Evolutionary conservation across 2,113 vertebrate species (phyloP).

Genomic region (Pteronura brasiliensis): DNA sequence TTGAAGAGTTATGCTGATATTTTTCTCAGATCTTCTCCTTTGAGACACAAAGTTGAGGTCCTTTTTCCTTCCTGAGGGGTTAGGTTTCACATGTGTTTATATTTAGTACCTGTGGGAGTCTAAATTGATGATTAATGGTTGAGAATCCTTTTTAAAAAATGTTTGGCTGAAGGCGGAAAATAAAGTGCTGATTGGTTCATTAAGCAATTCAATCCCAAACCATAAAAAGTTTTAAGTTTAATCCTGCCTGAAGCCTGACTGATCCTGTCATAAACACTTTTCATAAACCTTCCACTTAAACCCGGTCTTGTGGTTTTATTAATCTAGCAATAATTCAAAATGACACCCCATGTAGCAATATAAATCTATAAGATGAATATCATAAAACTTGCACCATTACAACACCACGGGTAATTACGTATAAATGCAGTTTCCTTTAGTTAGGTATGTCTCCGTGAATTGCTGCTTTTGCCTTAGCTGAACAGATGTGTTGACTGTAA

Average conservation of each 20-base stretch:
- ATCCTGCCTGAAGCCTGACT: slow-evolving; percentile 63
- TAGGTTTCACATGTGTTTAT: background rate
- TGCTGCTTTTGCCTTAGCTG: background rate
- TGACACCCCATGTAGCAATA: slow-evolving; percentile 49
- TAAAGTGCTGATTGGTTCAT: slow-evolving; percentile 67
- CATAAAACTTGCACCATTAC: slow-evolving; percentile 9
- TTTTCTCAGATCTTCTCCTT: background rate
- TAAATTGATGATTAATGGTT: slow-evolving; percentile 61
- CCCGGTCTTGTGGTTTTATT: slow-evolving; percentile 55
- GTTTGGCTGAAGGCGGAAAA: slow-evolving; percentile 62
- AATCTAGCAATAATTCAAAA: slow-evolving; percentile 69
- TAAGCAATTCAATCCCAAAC: slow-evolving; percentile 67
- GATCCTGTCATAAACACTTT: slow-evolving; percentile 64
- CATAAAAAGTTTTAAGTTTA: slow-evolving; percentile 52
- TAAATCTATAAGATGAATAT: slow-evolving; percentile 62
- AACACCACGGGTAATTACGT: slow-evolving; percentile 4
- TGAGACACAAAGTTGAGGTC: background rate
- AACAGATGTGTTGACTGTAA: slow-evolving; percentile 31
- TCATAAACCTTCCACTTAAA: slow-evolving; percentile 68
- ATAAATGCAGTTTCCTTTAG: slow-evolving; percentile 20
- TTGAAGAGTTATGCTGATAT: background rate
- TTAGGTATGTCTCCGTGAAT: slow-evolving; percentile 14
- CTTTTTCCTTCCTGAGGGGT: background rate
- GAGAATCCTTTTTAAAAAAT: slow-evolving; percentile 42
- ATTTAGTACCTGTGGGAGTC: slow-evolving; percentile 26